Evolutionary conservation across 2,888 invertebrate genomes (phyloP).

Genomic region (Xanthorhoe spadicearia): DNA sequence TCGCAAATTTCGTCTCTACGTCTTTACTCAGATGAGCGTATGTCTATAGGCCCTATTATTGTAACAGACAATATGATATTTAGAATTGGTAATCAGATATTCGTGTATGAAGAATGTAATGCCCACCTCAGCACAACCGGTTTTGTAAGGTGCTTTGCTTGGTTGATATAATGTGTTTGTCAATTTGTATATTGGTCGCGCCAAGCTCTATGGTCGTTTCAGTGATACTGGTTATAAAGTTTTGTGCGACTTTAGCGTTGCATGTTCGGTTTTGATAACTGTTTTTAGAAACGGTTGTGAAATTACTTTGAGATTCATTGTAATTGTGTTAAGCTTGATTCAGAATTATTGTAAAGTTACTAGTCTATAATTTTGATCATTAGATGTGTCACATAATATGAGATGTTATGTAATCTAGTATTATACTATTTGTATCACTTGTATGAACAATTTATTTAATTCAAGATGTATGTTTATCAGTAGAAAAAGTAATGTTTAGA

Average conservation of each 20-base stretch:
- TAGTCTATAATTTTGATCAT: conserved; percentile 59
- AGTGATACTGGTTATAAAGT: conserved; percentile 4
- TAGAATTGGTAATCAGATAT: conserved; percentile 25
- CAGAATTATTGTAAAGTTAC: conserved; percentile 58
- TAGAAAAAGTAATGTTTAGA: conserved; percentile 54
- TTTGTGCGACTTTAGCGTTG: conserved; percentile 44
- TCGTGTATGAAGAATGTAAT: conserved; percentile 29
- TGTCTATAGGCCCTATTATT: conserved; percentile 13
- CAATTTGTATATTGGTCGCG: conserved; percentile 18
- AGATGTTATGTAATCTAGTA: conserved; percentile 41
- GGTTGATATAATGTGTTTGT: conserved; percentile 17
- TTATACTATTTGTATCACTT: conserved; percentile 34
- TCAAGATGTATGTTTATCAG: conserved; percentile 46
- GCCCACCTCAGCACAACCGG: conserved; percentile 68
- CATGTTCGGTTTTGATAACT: conserved; percentile 51
- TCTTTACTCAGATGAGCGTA: conserved; percentile 2
- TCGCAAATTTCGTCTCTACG: background rate
- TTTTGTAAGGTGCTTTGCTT: conserved; percentile 71
- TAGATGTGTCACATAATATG: conserved; percentile 42
- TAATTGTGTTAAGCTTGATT: conserved; percentile 57
- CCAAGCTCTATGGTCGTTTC: conserved; percentile 8
- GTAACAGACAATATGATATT: conserved; percentile 21
- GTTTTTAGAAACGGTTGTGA: conserved; percentile 75
- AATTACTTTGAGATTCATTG: conserved; percentile 68
- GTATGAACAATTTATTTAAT: conserved; percentile 45